Base-by-base conservation (phyloP, 2,888 invertebrate species). In the Laothoe populi region DNA sequence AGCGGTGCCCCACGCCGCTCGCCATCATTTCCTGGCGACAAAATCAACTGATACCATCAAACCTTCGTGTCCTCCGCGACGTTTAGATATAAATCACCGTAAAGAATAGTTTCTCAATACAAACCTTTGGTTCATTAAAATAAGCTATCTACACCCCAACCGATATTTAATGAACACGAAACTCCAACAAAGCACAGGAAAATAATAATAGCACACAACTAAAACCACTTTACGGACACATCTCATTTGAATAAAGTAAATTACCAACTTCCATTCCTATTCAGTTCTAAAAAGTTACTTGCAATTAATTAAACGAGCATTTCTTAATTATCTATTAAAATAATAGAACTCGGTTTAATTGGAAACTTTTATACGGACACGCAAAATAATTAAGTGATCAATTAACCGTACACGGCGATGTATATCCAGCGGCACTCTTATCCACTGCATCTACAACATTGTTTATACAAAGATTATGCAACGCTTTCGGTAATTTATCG, bases 321-420 rank as follows among this genome's bases (percentile, higher is more conserved):
- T 87, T 83, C 86, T 91, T 90, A 91, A 90, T 90, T 90, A 88
- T 87, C 89, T 87, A 89, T 89, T 88, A 84, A 84, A 87, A 86
- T 87, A 88, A 89, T 88, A 87, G 86, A 84, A 81, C 53, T 53
- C 70, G 77, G 78, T 87, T 90, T 87, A 90, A 90, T 89, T 90
- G 86, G 86, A 83, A 82, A 83, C 80, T 88, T 86, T 86, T 84
- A 83, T 84, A 82, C 71, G 79, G 81, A 88, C 88, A 90, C 83
- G 88, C 88, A 83, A 90, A 89, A 90, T 90, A 90, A 90, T 90
- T 88, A 90, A 90, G 90, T 86, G 87, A 87, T 90, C 88, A 89
- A 92, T 91, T 92, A 89, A 87, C 85, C 71, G 79, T 83, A 88
- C 86, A 86, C 79, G 81, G 72, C 81, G 82, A 81, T 78, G 81